Evolutionary conservation across 2,888 invertebrate genomes (phyloP), one percentile per base, ranked within the genome.

Genomic region (Reticulitermes lucifugus): DNA sequence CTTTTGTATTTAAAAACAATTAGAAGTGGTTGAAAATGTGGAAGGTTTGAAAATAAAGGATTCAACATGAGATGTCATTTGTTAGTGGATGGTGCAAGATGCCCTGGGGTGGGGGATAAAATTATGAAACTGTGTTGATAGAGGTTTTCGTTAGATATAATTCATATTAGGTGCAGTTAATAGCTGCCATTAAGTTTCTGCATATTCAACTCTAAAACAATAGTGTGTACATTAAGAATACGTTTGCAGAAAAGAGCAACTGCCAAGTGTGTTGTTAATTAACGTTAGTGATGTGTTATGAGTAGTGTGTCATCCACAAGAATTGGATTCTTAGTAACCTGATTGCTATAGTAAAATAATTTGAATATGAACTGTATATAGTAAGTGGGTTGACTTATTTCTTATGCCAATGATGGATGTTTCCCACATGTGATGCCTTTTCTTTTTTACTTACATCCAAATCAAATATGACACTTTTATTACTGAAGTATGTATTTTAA

Each of bases 101-200:
- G 25, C 12, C 6, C 5, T 25, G 25, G 25, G n/a, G 65, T 7
- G 12, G 18, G 22, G 18, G 6, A 10, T 14, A 65, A 18, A 55
- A 55, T 18, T 14, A 18, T 12, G 14, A 55, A 55, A 55, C 55
- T 1, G 65, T 60, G 60, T 60, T 60, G 65, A 65, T 65, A 25
- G 21, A 25, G 9, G 65, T n/a, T 65, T 65, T 65, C n/a, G 6
- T 12, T 65, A 65, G n/a, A n/a, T 25, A 2, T 65, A 65, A 65
- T 65, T 65, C 65, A 65, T 65, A 65, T 65, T 65, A 65, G 65
- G 25, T 65, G 25, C 65, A 65, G 65, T 25, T 65, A 9, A 25
- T 65, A 65, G 65, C 65, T 65, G 65, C 12, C 65, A n/a, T 46
- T 65, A 65, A 65, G 65, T n/a, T n/a, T n/a, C 65, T 65, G 65